A percentile compares a stretch with the other conserved stretches of the same genome.
Conservation (phyloP, 2,113 vertebrate species). For the Syrmaticus mikado region DNA sequence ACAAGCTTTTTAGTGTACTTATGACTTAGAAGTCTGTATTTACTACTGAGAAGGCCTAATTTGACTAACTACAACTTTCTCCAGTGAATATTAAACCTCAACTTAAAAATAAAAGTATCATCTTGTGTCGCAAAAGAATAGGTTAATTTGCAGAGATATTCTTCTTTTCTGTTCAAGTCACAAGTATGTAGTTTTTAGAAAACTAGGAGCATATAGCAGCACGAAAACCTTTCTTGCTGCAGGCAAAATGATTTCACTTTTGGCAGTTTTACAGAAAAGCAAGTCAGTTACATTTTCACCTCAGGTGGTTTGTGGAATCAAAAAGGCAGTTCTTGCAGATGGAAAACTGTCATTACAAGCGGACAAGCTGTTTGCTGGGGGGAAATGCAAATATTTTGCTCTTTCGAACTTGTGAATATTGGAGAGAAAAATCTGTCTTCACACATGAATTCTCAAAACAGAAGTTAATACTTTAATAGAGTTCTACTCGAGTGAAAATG, state of each 20-base stretch:
- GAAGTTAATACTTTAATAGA: conserved; percentile 32
- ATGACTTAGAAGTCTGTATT: background rate
- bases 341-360: conserved; percentile 65
- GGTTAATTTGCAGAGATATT: conserved; percentile 2
- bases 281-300: conserved; percentile 69
- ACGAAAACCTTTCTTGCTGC: conserved; percentile 36
- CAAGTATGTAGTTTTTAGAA: conserved; percentile 33
- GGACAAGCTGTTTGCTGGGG: conserved; percentile 58
- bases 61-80: conserved; percentile 11
- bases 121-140: background rate
- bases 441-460: conserved; percentile 10
- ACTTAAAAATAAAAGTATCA: background rate
- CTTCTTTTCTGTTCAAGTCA: conserved; percentile 26
- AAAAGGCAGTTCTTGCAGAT: conserved; percentile 66
- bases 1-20: background rate
- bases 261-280: conserved; percentile 60
- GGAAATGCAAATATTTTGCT: conserved; percentile 66
- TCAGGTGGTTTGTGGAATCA: conserved; percentile 67
- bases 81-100: background rate
- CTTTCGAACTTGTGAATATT: conserved; percentile 49
- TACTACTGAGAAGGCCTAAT: background rate
- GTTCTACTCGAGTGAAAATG: conserved; percentile 19
- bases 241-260: conserved; percentile 62
- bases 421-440: conserved; percentile 53
- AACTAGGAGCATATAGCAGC: conserved; percentile 25